Evolutionary conservation across 1,140 invertebrate species (phyloP).

Genomic region (Bombus superbus): DNA sequence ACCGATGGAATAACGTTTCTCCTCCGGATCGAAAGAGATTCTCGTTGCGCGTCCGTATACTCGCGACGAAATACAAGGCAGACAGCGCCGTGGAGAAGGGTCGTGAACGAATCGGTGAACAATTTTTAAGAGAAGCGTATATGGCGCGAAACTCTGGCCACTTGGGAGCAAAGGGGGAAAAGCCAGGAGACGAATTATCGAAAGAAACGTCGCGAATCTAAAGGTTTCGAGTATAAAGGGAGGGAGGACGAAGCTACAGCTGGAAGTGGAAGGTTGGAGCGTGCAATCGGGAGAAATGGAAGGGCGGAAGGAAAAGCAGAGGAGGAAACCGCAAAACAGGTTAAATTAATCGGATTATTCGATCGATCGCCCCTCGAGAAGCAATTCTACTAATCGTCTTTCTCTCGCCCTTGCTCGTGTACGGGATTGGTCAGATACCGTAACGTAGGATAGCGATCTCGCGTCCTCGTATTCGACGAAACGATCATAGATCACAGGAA

Average conservation of each 20-base stretch:
- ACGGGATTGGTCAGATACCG: no score
- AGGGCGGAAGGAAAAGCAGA: constrained; percentile 29
- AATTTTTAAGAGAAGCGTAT: rapidly evolving
- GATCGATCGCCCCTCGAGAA: constrained; percentile 75
- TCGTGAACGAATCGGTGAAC: no score
- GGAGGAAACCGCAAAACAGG: constrained; percentile 69
- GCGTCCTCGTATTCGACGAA: constrained; percentile 13
- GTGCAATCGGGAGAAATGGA: constrained; percentile 57
- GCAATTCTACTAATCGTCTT: constrained; percentile 78
- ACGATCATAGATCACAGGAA: constrained; percentile 64
- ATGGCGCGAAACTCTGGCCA: no score
- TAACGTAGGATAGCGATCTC: no score
- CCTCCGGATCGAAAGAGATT: no score
- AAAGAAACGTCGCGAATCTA: rapidly evolving
- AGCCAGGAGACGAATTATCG: no score
- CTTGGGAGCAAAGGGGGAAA: no score
- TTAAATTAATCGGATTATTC: constrained; percentile 77
- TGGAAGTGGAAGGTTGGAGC: no score
- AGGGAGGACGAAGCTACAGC: background rate
- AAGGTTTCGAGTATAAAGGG: background rate
- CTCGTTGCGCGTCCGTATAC: no score
- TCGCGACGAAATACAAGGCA: rapidly evolving
- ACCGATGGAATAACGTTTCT: no score
- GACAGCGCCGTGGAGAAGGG: rapidly evolving
- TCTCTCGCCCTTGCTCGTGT: constrained; percentile 32